phyloP scores from a whole-genome alignment of 2,113 vertebrate species.

The Fregetta grallaria region DNA sequence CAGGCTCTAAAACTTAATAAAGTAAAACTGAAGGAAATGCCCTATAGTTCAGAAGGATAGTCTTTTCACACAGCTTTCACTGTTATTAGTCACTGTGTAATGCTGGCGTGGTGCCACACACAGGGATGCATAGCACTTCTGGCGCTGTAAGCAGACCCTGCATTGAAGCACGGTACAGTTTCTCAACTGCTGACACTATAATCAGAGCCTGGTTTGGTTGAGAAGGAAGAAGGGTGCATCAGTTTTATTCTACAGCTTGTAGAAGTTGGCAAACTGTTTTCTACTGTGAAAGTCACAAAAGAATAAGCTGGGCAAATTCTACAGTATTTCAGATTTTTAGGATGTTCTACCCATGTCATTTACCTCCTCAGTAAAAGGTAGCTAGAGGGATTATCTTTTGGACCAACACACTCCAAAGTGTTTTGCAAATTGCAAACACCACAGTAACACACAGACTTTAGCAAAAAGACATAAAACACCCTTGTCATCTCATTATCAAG shows the following conservation, averaged over 20 bases:
- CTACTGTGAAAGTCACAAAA: neutral
- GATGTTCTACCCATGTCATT: rapidly evolving
- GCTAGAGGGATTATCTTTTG: neutral
- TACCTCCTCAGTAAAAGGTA: neutral
- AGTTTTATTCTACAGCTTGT: neutral
- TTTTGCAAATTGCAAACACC: neutral
- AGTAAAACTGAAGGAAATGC: neutral
- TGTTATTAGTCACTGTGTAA: neutral
- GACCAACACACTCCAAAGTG: neutral
- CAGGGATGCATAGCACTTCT: rapidly evolving
- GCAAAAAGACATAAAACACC: neutral
- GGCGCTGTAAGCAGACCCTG: neutral
- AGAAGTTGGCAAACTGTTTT: neutral
- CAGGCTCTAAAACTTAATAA: neutral
- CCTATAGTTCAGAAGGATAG: neutral
- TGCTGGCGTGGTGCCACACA: neutral
- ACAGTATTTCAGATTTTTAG: neutral
- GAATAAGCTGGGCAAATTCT: neutral
- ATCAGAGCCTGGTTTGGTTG: neutral
- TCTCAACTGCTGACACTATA: neutral
- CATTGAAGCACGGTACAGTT: rapidly evolving
- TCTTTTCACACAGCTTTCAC: neutral
- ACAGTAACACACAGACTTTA: neutral
- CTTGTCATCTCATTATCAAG: neutral
- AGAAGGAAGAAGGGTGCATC: neutral